phyloP scores from a whole-genome alignment of 2,888 invertebrate species.

The Limnephilus auricula region DNA sequence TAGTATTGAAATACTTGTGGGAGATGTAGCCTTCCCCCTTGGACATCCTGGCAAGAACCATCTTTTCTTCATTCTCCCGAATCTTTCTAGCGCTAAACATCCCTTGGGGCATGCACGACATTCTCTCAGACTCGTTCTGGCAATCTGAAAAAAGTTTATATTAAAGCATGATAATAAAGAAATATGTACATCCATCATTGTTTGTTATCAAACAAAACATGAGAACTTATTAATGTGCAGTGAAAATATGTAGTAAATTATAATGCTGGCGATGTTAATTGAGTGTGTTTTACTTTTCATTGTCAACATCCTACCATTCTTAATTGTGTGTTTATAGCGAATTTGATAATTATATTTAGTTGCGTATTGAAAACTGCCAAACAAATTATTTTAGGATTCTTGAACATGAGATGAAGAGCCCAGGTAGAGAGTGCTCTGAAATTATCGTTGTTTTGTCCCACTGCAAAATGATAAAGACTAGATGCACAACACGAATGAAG shows the following conservation, averaged over 20 bases:
- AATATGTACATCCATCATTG: not conserved
- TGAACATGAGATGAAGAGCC: not conserved
- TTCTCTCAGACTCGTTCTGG: conserved; percentile 71
- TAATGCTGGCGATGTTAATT: too few species aligned
- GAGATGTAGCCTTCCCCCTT: conserved; percentile 70
- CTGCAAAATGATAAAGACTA: not conserved
- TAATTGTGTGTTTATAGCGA: not conserved
- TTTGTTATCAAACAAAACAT: not conserved
- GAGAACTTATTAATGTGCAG: too few species aligned
- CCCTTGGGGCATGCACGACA: conserved; percentile 88
- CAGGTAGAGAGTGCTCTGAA: not conserved
- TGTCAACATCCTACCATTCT: not conserved
- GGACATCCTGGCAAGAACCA: conserved; percentile 77
- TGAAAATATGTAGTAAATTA: too few species aligned
- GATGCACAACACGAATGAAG: not conserved
- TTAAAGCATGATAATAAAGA: not conserved
- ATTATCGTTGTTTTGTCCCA: not conserved
- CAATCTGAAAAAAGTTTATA: conserved; percentile 70
- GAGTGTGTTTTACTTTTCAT: not conserved
- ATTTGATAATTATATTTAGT: not conserved
- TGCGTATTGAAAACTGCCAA: not conserved
- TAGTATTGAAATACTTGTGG: conserved; percentile 72
- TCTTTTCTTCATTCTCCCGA: conserved; percentile 78
- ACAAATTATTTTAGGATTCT: not conserved
- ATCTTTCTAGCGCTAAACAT: conserved; percentile 86